These are phyloP conservation scores for Silurus lanzhouensis DNA, from an alignment of 2,797 vertebrate species.

Conservation along the genomic window DNA sequence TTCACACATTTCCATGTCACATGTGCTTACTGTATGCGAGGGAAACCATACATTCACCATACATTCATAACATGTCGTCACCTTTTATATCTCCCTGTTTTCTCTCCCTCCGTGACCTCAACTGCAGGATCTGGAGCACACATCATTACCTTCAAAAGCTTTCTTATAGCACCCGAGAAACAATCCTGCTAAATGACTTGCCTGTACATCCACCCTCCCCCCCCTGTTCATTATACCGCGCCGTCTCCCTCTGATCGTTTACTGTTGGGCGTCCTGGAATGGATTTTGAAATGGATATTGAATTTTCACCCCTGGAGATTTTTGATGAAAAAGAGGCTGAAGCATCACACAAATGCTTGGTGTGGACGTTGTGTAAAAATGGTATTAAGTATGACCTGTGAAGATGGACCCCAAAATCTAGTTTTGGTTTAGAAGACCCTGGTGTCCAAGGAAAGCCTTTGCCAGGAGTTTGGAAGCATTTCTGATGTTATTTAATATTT, in stretches of 20 bases:
- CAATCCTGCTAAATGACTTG: constrained; percentile 52
- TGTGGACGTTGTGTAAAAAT: constrained; percentile 16
- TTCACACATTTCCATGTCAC: neutral
- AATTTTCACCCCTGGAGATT: constrained; percentile 68
- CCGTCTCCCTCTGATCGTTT: constrained; percentile 51
- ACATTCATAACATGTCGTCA: neutral
- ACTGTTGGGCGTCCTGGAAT: constrained; percentile 66
- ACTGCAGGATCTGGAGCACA: constrained; percentile 17
- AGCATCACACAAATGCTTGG: constrained; percentile 59
- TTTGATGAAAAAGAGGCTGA: constrained; percentile 66
- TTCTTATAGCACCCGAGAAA: constrained; percentile 49
- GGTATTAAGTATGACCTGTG: constrained; percentile 35
- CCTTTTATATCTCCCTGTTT: neutral
- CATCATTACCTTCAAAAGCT: constrained; percentile 46
- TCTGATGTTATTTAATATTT: constrained; percentile 24
- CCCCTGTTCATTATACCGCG: constrained; percentile 41
- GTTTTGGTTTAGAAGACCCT: neutral
- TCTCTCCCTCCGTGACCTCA: constrained; percentile 29
- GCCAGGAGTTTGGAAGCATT: neutral
- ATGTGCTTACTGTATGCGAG: neutral
- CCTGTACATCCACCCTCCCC: constrained; percentile 35
- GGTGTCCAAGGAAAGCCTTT: neutral
- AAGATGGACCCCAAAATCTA: neutral
- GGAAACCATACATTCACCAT: constrained; percentile 20
- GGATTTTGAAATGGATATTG: constrained; percentile 68